These are phyloP conservation scores for Leucoma salicis DNA, from an alignment of 2,888 invertebrate species.

Conservation along the genomic window DNA sequence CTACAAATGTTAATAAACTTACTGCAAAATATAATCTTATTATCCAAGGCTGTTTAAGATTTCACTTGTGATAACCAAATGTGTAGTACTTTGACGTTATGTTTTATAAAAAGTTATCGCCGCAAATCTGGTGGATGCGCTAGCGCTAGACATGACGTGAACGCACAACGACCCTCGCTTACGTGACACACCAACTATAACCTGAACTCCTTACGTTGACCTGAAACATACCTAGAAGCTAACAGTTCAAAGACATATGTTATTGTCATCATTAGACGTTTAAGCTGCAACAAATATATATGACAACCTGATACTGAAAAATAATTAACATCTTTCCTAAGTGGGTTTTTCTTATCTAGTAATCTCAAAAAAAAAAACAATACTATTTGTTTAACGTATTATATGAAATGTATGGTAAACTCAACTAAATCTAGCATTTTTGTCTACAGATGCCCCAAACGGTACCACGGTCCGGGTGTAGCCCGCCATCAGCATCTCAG, in stretches of 20 bases:
- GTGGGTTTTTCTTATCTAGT: too few relatives aligned
- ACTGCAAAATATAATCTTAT: too few relatives aligned
- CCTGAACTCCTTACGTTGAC: neutral
- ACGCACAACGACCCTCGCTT: conserved; percentile 35
- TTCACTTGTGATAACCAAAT: too few relatives aligned
- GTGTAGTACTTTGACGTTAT: conserved; percentile 9
- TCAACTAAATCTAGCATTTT: conserved; percentile 21
- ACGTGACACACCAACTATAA: conserved; percentile 1
- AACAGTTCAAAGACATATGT: conserved; percentile 9
- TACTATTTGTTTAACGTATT: too few relatives aligned
- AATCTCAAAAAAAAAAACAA: too few relatives aligned
- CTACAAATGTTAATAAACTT: too few relatives aligned
- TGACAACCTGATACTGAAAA: conserved; percentile 2
- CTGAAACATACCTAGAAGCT: neutral
- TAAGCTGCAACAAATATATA: conserved; percentile 19
- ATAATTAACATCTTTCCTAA: conserved; percentile 26
- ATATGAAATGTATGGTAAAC: too few relatives aligned
- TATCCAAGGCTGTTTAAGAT: too few relatives aligned
- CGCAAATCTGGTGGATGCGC: conserved; percentile 54
- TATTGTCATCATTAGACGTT: neutral
- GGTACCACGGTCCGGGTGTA: conserved; percentile 89
- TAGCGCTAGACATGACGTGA: conserved; percentile 36
- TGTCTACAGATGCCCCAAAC: conserved; percentile 90
- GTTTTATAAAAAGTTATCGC: conserved; percentile 19
- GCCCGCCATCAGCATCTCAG: conserved; percentile 88